Conservation (phyloP, 1,140 invertebrate species). For the Belonocnema kinseyi region DNA sequence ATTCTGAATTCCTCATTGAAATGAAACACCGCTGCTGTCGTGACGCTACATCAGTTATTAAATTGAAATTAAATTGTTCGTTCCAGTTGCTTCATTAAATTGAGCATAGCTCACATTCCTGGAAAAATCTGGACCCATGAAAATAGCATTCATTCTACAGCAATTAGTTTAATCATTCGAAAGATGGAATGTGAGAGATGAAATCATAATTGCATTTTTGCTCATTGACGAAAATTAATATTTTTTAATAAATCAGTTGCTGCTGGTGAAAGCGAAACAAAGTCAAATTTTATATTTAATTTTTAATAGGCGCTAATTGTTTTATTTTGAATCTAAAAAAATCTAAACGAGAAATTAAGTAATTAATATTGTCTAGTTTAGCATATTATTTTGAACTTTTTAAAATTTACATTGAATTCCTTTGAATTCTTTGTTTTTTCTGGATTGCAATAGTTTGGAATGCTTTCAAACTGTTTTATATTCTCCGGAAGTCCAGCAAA, state of each 20-base stretch:
- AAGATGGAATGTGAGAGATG: slow-evolving; percentile 1
- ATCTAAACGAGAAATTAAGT: too few relatives aligned
- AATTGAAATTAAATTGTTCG: slow-evolving; percentile 68
- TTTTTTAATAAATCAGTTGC: background rate
- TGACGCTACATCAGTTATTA: slow-evolving; percentile 65
- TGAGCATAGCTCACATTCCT: slow-evolving; percentile 31
- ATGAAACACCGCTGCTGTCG: slow-evolving; percentile 60
- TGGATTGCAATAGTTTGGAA: too few relatives aligned
- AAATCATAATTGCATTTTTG: background rate
- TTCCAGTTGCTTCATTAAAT: slow-evolving; percentile 55
- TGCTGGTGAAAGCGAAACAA: too few relatives aligned
- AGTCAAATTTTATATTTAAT: too few relatives aligned
- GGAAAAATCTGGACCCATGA: slow-evolving; percentile 23
- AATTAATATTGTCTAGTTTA: too few relatives aligned
- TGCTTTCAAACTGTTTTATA: too few relatives aligned
- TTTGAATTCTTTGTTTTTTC: too few relatives aligned
- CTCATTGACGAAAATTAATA: background rate
- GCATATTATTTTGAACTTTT: too few relatives aligned
- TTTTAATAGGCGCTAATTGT: too few relatives aligned
- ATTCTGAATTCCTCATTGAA: slow-evolving; percentile 57
- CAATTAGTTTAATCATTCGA: slow-evolving; percentile 32
- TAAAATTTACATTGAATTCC: too few relatives aligned
- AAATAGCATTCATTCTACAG: slow-evolving; percentile 14
- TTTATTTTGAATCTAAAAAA: too few relatives aligned
- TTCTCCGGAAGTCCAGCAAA: too few relatives aligned